phyloP scores from a whole-genome alignment of 2,888 invertebrate species.

The Adelognathus sp. region DNA sequence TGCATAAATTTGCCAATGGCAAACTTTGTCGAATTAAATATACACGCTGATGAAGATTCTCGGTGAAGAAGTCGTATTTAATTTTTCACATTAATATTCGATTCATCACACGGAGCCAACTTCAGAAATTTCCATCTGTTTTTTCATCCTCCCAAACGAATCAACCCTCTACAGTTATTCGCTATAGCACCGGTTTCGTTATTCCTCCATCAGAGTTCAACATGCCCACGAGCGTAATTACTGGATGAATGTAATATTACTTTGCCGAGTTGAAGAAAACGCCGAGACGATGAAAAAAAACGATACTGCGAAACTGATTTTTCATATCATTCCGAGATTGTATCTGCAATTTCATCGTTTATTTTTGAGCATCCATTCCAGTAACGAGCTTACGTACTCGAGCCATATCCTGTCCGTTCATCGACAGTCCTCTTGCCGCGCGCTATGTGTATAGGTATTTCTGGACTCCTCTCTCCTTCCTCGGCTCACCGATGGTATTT shows the following conservation, averaged over 20 bases:
- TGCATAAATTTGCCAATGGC: constrained; percentile 34
- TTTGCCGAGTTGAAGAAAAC: background rate
- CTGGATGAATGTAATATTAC: background rate
- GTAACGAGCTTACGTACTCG: background rate
- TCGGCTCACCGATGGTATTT: background rate
- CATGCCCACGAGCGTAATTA: background rate
- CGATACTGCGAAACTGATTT: background rate
- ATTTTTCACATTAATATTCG: background rate
- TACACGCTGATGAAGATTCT: background rate
- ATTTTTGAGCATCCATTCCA: background rate
- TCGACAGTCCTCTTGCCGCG: constrained; percentile 4
- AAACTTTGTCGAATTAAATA: background rate
- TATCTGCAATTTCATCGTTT: constrained; percentile 21
- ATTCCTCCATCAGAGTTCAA: background rate
- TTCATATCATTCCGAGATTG: background rate
- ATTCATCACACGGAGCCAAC: background rate
- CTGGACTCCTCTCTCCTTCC: constrained; percentile 7
- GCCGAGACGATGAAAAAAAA: background rate
- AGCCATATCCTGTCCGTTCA: constrained; percentile 29
- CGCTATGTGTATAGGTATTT: too few species aligned
- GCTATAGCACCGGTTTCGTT: background rate
- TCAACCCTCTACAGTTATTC: background rate
- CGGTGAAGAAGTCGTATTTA: background rate
- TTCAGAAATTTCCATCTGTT: background rate
- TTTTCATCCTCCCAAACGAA: background rate